phyloP scores from a whole-genome alignment of 2,888 invertebrate genomes.

The Oscheius sp. region DNA sequence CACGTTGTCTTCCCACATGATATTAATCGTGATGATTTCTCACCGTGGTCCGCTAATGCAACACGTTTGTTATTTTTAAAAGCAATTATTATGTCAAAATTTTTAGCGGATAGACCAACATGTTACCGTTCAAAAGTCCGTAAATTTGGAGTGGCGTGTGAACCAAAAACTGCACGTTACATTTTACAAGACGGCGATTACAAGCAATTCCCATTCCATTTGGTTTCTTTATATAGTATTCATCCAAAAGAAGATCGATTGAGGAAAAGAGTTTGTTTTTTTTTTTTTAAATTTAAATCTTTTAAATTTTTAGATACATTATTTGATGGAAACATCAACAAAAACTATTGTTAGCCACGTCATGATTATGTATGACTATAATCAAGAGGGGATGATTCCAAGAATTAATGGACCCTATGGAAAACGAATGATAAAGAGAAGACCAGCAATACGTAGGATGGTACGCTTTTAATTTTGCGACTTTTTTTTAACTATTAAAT shows the following conservation, averaged over 20 bases:
- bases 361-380: constrained; percentile 60
- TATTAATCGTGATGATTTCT: constrained; percentile 61
- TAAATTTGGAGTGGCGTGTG: constrained; percentile 48
- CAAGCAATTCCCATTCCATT: constrained; percentile 53
- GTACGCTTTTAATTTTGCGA: not conserved
- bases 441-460: not conserved
- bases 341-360: constrained; percentile 55
- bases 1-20: constrained; percentile 56
- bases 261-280: constrained; percentile 45
- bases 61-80: constrained; percentile 39
- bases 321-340: constrained; percentile 59
- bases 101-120: constrained; percentile 48
- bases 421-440: constrained; percentile 43
- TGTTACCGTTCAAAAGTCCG: constrained; percentile 58
- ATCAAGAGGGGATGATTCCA: constrained; percentile 54
- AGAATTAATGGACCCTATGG: constrained; percentile 52
- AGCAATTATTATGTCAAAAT: not conserved
- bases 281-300: not conserved
- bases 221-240: constrained; percentile 53
- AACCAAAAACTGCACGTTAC: constrained; percentile 38
- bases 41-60: constrained; percentile 60
- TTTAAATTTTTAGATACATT: constrained; percentile 48
- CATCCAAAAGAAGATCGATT: constrained; percentile 53
- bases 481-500: not conserved
- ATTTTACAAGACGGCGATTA: constrained; percentile 52